Conservation (phyloP, 2,888 invertebrate species). For the Candidula unifasciata region DNA sequence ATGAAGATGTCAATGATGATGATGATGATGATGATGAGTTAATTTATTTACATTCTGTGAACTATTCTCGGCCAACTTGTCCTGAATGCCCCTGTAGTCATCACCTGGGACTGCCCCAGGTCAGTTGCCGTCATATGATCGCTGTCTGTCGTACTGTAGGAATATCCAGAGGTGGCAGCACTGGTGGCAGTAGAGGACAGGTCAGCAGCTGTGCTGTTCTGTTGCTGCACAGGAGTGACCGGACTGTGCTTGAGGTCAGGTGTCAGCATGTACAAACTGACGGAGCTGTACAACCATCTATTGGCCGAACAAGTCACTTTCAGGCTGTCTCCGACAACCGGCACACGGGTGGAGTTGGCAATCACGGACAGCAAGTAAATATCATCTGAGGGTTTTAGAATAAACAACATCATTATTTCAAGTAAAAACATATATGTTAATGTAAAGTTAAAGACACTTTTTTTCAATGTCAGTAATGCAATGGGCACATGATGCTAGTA, state of each 20-base stretch:
- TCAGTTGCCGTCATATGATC: not conserved
- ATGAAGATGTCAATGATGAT: too few species aligned
- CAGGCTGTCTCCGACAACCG: conserved; percentile 44
- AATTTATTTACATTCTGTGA: not conserved
- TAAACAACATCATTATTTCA: too few species aligned
- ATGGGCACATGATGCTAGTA: too few species aligned
- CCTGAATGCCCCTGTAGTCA: not conserved
- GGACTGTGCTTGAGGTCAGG: not conserved
- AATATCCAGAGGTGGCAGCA: not conserved
- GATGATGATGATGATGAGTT: not conserved
- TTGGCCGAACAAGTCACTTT: conserved; percentile 49
- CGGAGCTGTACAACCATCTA: conserved; percentile 50
- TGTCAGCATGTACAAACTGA: not conserved
- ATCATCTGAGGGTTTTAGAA: conserved; percentile 12
- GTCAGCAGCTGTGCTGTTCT: not conserved
- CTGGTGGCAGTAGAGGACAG: not conserved
- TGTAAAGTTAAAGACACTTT: too few species aligned
- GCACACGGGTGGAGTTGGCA: conserved; percentile 9
- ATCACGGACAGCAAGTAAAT: conserved; percentile 25
- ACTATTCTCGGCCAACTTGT: not conserved
- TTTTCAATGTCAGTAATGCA: too few species aligned
- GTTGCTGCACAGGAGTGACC: not conserved
- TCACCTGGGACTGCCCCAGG: not conserved
- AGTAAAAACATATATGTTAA: too few species aligned
- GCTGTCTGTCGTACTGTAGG: not conserved